Percentiles rank a stretch among this genome's conserved stretches.
Evolutionary conservation across 64 coral and sea anemone species (phyloP).

Genomic region (Orbicella faveolata): DNA sequence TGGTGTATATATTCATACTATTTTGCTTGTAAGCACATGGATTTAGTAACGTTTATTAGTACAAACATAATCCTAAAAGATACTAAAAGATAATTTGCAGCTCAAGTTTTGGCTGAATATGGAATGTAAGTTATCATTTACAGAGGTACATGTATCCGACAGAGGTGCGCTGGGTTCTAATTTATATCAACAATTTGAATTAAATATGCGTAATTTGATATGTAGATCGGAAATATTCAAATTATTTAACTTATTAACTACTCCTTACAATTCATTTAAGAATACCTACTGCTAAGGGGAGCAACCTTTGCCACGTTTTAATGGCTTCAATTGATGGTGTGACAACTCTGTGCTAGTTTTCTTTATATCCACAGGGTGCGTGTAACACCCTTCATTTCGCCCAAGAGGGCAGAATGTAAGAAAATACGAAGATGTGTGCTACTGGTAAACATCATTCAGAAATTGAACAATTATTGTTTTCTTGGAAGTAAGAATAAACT

Average conservation of each 20-base stretch:
- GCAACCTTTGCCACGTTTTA: background rate
- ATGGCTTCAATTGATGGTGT: no score
- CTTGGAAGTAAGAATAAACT: no score
- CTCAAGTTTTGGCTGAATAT: background rate
- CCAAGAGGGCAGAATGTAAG: no score
- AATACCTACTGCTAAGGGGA: background rate
- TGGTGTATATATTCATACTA: no score
- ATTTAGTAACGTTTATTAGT: background rate
- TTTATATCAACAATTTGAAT: background rate
- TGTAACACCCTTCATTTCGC: no score
- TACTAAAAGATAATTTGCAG: background rate
- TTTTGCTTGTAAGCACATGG: background rate
- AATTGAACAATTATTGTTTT: no score
- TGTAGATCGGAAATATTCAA: background rate
- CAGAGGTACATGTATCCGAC: background rate
- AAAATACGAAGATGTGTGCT: no score
- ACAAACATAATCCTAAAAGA: background rate
- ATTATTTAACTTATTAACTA: background rate
- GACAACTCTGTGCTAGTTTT: no score
- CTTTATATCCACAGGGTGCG: no score
- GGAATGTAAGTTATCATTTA: background rate
- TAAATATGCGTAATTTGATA: conserved; percentile 7
- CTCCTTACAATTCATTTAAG: background rate
- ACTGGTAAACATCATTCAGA: no score
- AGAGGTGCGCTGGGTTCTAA: background rate